These are phyloP conservation scores for Clanis bilineata DNA, from an alignment of 2,888 invertebrate genomes.

Conservation along the genomic window DNA sequence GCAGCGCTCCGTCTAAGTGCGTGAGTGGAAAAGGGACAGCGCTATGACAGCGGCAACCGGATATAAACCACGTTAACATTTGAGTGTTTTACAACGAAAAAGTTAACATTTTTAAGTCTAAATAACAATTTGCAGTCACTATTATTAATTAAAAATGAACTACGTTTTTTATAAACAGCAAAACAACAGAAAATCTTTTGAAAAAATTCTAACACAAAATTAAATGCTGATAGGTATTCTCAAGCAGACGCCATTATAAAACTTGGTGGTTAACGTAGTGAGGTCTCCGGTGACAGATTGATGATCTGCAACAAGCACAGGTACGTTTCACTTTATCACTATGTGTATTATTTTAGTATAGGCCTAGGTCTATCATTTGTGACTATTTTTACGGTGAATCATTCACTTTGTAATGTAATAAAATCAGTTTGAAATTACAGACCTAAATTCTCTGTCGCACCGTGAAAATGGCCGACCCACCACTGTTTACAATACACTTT, in stretches of 20 bases:
- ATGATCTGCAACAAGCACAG: conserved; percentile 79
- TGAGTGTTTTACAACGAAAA: conserved; percentile 69
- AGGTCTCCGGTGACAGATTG: conserved; percentile 78
- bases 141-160: conserved; percentile 49
- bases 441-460: conserved; percentile 85
- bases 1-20: conserved; percentile 76
- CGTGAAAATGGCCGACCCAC: conserved; percentile 88
- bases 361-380: conserved; percentile 56
- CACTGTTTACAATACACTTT: conserved; percentile 82
- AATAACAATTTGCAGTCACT: conserved; percentile 45
- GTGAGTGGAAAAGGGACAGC: conserved; percentile 76
- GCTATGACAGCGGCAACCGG: conserved; percentile 78
- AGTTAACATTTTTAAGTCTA: conserved; percentile 55
- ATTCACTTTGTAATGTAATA: conserved; percentile 71
- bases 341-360: conserved; percentile 54
- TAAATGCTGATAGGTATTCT: conserved; percentile 62
- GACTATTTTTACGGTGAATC: conserved; percentile 69
- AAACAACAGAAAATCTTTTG: conserved; percentile 31
- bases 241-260: conserved; percentile 78
- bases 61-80: conserved; percentile 77
- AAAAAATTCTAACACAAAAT: conserved; percentile 56
- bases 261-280: conserved; percentile 72
- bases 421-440: conserved; percentile 73
- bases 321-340: conserved; percentile 72
- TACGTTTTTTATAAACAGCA: conserved; percentile 41